phyloP scores from a whole-genome alignment of 1,140 invertebrate species.

The Steinernema feltiae region DNA sequence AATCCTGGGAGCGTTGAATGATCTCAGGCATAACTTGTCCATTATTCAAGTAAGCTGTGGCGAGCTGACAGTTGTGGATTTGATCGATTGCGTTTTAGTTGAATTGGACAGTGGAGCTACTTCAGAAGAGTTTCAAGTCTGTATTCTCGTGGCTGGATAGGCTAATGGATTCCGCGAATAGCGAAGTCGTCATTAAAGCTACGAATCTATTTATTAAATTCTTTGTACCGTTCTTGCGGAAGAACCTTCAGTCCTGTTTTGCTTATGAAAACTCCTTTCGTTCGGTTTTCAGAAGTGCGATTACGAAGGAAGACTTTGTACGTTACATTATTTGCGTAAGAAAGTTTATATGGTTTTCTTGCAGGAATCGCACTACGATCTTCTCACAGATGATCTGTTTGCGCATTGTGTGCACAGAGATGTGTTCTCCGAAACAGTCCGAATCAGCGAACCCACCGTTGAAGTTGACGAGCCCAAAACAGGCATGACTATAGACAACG shows the following conservation, averaged over 20 bases:
- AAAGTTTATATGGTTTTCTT: too few relatives aligned
- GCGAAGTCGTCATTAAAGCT: not conserved
- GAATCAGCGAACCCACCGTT: too few relatives aligned
- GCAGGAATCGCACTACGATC: too few relatives aligned
- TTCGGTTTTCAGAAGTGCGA: not conserved
- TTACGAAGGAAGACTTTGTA: not conserved
- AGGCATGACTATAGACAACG: too few relatives aligned
- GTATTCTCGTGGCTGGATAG: not conserved
- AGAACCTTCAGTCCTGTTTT: not conserved
- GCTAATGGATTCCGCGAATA: not conserved
- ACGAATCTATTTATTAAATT: not conserved
- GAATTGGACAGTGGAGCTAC: not conserved
- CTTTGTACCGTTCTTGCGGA: not conserved
- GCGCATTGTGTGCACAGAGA: too few relatives aligned
- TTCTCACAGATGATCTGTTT: too few relatives aligned
- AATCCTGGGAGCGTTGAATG: slow-evolving; percentile 45
- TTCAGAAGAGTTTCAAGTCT: not conserved
- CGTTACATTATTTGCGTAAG: too few relatives aligned
- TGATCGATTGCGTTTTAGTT: not conserved
- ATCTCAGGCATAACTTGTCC: slow-evolving; percentile 46
- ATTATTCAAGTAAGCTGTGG: slow-evolving; percentile 44
- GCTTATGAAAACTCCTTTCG: not conserved
- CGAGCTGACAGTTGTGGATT: too few relatives aligned
- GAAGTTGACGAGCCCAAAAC: too few relatives aligned
- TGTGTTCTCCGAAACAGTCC: too few relatives aligned